Base-by-base conservation (phyloP, 2,113 vertebrate species). In the Spea bombifrons region DNA sequence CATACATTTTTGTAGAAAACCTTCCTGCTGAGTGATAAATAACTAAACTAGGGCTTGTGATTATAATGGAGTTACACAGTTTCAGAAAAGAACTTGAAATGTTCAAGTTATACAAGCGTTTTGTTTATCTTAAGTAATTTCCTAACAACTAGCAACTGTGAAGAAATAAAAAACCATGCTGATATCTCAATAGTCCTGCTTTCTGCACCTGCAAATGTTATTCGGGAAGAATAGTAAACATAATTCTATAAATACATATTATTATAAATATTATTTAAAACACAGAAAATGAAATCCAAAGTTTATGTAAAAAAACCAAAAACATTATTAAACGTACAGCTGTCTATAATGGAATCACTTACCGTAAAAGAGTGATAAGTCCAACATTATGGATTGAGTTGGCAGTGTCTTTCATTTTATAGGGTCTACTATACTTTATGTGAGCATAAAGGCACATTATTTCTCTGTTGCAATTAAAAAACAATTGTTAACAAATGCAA, bases 61-160 rank as follows among this genome's bases (percentile, higher is more conserved):
- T 78, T 72, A 71, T 71, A 72, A 78, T 72, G 57, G 13, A 64
- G 47, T 49, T 78, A 4, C 50, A 52, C 70, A 44, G 8, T 53
- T 71, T 71, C 66, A 44, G 30, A 16, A 4, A 8, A 64, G 13
- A 65, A 71, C 47, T 61, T 78, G 57, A 70, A 52, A 64, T 78
- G 57, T 76, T 76, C 47, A 44, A 65, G 68, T 72, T 78, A 65
- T 66, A 78, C 69, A 78, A 78, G 48, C 15, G 17, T 72, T 78
- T 72, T 78, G 69, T 78, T 78, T 78, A 50, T 68, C 57, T 71
- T 49, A 55, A 71, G 76, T 64, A 52, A 78, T 78, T 72, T 71
- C 43, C 48, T 71, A 72, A 72, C 69, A 71, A 72, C 50, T 7
- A 78, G 59, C 55, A 65, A 65, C 57, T 16, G 16, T 78, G 55